Percentiles rank a stretch among this genome's conserved stretches.
Evolutionary conservation across 2,113 vertebrate genomes (phyloP).

Genomic region (Psammodynastes pulverulentus): DNA sequence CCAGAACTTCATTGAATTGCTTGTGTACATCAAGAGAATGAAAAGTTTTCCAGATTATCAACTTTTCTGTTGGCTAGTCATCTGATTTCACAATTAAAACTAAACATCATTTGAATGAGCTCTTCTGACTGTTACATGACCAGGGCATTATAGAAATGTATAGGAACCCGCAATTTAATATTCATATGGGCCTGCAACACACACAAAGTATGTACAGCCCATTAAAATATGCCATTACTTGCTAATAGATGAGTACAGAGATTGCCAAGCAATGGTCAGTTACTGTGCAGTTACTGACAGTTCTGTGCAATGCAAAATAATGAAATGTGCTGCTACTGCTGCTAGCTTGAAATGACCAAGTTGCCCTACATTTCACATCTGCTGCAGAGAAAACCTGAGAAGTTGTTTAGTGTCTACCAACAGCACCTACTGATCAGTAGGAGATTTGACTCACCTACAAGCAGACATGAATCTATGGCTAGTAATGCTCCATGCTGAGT

Average conservation of each 20-base stretch:
- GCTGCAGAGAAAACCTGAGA: not conserved
- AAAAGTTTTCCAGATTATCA: not conserved
- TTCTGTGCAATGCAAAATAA: not conserved
- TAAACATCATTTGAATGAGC: not conserved
- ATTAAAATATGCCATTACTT: not conserved
- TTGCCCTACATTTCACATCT: not conserved
- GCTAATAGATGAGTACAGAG: not conserved
- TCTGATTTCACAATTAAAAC: not conserved
- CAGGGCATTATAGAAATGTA: not conserved
- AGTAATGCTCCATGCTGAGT: not conserved
- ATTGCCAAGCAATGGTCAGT: not conserved
- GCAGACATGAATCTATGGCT: not conserved
- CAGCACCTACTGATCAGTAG: not conserved
- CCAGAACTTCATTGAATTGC: not conserved
- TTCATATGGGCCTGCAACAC: not conserved
- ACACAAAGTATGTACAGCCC: not conserved
- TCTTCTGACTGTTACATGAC: not conserved
- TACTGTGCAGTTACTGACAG: not conserved
- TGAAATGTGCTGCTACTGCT: not conserved
- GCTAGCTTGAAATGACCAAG: not conserved
- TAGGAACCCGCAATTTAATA: not conserved
- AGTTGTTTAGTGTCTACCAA: not conserved
- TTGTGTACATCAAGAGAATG: not conserved
- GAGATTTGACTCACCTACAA: not conserved
- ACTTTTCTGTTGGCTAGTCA: not conserved